These are phyloP conservation scores for Tenualosa thibaudeaui DNA, from an alignment of 2,797 vertebrate species.

Conservation along the genomic window DNA sequence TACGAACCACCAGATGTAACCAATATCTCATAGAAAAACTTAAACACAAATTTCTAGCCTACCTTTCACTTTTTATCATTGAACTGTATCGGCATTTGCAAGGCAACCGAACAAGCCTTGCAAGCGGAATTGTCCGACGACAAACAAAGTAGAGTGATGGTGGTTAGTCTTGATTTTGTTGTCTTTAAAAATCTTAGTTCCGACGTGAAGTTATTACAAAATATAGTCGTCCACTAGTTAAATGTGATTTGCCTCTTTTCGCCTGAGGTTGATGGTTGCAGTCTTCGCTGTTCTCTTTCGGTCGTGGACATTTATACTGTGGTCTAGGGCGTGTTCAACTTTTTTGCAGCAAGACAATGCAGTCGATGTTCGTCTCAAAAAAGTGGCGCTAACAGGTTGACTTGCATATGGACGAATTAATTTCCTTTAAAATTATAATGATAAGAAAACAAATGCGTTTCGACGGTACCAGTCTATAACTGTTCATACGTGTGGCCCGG, in stretches of 20 bases:
- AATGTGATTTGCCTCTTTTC: neutral
- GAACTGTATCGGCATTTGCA: neutral
- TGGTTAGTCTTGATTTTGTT: neutral
- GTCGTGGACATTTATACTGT: neutral
- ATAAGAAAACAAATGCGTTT: neutral
- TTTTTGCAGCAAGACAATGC: slow-evolving; percentile 2
- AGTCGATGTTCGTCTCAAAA: neutral
- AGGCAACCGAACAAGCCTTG: neutral
- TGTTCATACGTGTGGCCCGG: neutral
- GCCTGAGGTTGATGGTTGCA: neutral
- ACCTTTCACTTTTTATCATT: slow-evolving; percentile 4
- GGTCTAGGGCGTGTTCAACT: slow-evolving; percentile 2
- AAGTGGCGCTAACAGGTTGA: neutral
- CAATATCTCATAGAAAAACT: neutral
- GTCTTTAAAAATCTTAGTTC: neutral
- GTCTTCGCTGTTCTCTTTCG: neutral
- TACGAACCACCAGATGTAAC: neutral
- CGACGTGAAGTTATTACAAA: neutral
- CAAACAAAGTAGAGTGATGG: neutral
- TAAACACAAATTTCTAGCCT: neutral
- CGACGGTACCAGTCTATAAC: neutral
- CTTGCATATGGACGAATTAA: too few relatives aligned
- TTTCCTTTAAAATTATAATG: neutral
- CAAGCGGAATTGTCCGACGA: neutral
- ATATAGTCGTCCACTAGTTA: neutral